Evolutionary conservation across 1,140 invertebrate species (phyloP), one percentile per base, ranked within the genome.

Genomic region (Bombus sylvicola): DNA sequence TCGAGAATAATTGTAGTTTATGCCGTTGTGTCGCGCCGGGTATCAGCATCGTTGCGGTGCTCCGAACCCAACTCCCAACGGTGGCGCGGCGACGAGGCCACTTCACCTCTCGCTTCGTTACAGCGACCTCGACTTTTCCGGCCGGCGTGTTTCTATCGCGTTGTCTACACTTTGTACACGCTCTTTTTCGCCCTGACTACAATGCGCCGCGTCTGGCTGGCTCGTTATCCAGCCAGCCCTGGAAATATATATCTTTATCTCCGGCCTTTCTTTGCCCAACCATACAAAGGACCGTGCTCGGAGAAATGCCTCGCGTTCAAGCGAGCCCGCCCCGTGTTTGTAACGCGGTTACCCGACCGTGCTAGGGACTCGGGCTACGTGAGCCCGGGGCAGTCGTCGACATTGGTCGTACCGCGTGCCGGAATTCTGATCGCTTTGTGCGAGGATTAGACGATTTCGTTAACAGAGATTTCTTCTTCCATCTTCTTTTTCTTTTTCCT

Each of bases 151-250:
- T 66, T 83, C 81, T 64, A 72, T 83, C 81, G 57, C 22, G 71
- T 53, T 43, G 81, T 83, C 81, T 83, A 66, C 81, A 68, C 81
- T 83, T 83, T 75, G 81, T 83, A 47, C 72, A 53, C 68, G 71
- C 31, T 68, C 43, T 74, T 75, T 83, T 74, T 75, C 73, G 41
- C 41, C 53, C 53, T 41, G 81, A 47, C 57, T 47, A 83, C 81
- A 83, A 75, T 83, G 72, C 81, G 31, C 59, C 57, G 9, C 37
- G 71, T 66, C 81, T 75, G 72, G 73, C 34, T 57, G 74, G 47
- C 66, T 83, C 74, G 74, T 76, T 76, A 83, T 53, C 81, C 69
- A 64, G 4, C 80, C 74, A 69, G 59, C n/a, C 22, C 62, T 43
- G 31, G 43, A 41, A 59, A 43, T 66, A 75, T 83, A 75, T 66